Conservation (phyloP, 1,140 invertebrate genomes). For the Apis florea region DNA sequence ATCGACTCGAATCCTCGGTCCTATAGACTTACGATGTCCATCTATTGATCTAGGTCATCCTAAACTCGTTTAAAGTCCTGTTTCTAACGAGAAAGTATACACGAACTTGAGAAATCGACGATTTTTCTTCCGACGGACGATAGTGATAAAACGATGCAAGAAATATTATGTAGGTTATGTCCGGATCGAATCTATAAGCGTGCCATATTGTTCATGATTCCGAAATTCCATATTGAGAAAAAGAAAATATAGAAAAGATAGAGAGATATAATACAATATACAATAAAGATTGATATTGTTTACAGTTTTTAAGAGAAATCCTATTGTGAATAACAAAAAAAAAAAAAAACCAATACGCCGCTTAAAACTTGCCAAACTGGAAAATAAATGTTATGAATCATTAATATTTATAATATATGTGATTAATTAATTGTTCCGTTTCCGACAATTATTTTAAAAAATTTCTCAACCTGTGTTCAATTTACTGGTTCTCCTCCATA, state of each 20-base stretch:
- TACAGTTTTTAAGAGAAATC: not conserved
- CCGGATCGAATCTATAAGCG: not conserved
- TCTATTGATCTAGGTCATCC: not conserved
- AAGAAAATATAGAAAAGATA: too few relatives aligned
- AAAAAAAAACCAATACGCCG: not conserved
- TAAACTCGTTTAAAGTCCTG: not conserved
- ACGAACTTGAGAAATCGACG: not conserved
- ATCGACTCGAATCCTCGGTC: not conserved
- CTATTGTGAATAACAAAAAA: too few relatives aligned
- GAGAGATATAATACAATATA: too few relatives aligned
- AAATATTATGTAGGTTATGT: not conserved
- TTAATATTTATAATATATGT: not conserved
- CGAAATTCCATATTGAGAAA: too few relatives aligned
- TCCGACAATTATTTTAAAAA: not conserved
- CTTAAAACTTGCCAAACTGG: not conserved
- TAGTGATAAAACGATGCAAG: not conserved
- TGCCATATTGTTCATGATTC: not conserved
- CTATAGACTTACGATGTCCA: not conserved
- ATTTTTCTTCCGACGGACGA: not conserved
- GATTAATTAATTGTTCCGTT: not conserved
- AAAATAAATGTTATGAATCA: not conserved
- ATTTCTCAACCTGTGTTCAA: not conserved
- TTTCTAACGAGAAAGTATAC: not conserved
- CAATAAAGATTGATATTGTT: not conserved
- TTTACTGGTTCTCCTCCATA: not conserved